Evolutionary conservation across 2,797 vertebrate genomes (phyloP), one percentile per base, ranked within the genome.

Genomic region (Margarornis squamiger): DNA sequence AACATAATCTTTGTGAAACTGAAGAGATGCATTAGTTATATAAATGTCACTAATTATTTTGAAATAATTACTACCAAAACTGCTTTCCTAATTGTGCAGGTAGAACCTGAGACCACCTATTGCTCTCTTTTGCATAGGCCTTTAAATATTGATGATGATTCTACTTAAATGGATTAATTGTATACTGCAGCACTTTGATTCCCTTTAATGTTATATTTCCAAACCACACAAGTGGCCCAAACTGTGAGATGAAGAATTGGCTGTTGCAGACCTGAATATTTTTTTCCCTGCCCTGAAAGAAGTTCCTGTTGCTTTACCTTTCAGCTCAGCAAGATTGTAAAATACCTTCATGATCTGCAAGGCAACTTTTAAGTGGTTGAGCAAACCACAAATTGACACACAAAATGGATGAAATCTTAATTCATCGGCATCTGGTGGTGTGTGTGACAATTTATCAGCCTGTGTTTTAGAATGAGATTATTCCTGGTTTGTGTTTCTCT

Each of bases 121-220:
- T 85, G 48, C 10, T 88, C 90, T 92, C 5, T 86, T 93, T 94
- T 87, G 72, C 4, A 26, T 38, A 38, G 76, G 38, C 88, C 97
- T 97, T 94, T 93, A 95, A 67, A 92, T 68, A 81, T 90, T 95
- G 54, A 90, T 97, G 58, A 89, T 76, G 72, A 90, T 88, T 96
- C 68, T 65, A 41, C 84, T 93, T 90, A 55, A 77, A 86, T 85
- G 86, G 91, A 79, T 92, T 95, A 88, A 88, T 95, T 91, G 87
- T 63, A 76, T 91, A 95, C 94, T 96, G 83, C 34, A 54, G 66
- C 79, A 95, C 76, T 95, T 96, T 94, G 95, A 86, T 97, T 97
- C 84, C 67, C 84, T 59, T 80, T 92, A 91, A 91, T 94, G 93
- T 84, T 94, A 46, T 93, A 86, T 95, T 93, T 95, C 75, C 63